Conservation (phyloP, 2,113 vertebrate species). For the Percopsis transmontana region DNA sequence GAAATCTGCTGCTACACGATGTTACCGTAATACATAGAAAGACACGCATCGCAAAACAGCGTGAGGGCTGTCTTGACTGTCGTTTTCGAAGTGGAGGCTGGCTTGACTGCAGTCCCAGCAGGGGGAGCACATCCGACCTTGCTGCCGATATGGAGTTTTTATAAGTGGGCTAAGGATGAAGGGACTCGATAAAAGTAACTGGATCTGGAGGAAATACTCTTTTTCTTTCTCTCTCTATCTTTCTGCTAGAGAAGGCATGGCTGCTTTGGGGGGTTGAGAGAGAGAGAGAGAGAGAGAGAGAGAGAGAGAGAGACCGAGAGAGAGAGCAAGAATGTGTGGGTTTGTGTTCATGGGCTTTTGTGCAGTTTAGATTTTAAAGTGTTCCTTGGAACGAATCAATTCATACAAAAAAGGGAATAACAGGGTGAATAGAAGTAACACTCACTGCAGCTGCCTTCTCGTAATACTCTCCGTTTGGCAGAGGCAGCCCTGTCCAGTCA, state of each 20-base stretch:
- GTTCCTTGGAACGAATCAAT: slow-evolving; percentile 57
- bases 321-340: slow-evolving; percentile 3
- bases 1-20: too few relatives aligned
- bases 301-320: not conserved
- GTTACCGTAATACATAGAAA: too few relatives aligned
- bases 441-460: slow-evolving; percentile 29
- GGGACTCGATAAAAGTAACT: not conserved
- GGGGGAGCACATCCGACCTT: too few relatives aligned
- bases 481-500: not conserved
- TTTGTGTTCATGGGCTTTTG: slow-evolving; percentile 13
- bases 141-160: not conserved
- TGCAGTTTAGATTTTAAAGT: slow-evolving; percentile 25
- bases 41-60: too few relatives aligned
- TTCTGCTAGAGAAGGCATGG: slow-evolving; percentile 20
- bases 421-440: slow-evolving; percentile 9
- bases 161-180: slow-evolving; percentile 1
- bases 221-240: not conserved
- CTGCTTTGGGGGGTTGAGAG: slow-evolving; percentile 7
- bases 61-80: too few relatives aligned
- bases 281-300: slow-evolving; percentile 1
- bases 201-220: not conserved
- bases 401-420: slow-evolving; percentile 24
- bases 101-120: too few relatives aligned
- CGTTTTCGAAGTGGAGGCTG: too few relatives aligned
- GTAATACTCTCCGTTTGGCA: slow-evolving; percentile 50